Base-by-base conservation (phyloP, 2,888 invertebrate genomes). In the Arge pagana region DNA sequence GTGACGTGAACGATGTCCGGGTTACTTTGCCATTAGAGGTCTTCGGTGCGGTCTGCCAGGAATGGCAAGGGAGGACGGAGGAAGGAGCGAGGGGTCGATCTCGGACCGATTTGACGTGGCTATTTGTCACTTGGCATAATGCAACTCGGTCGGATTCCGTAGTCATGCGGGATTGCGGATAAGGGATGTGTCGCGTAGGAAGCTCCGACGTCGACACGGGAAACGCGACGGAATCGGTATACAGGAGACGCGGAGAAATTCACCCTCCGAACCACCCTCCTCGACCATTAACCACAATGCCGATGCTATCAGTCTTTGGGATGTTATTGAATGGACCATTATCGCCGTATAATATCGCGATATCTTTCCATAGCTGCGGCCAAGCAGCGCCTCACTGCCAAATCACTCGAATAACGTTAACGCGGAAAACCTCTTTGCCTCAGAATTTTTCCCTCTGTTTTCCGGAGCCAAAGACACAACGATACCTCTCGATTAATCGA, bases 281-380 rank as follows among this genome's bases (percentile, higher is more conserved):
- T 62, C 56, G 48, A 54, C 65, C 64, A 65, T 65, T 65, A 65
- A 64, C 61, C 62, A 63, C 64, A 63, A 65, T 60, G 63, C 64
- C 59, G 56, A 49, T 56, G 64, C 64, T 61, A 65, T 65, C 65
- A 65, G 55, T 65, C 65, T 65, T 64, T 36, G 37, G 48, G 61
- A 61, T 65, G 61, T 65, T 64, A 65, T 60, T 64, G 64, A 65
- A 62, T 61, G 61, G 56, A 52, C 61, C 63, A 61, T 64, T 61
- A 65, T 65, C 64, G 54, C 64, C 60, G 64, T 65, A 65, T 65
- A 65, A 65, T 65, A 62, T 63, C 56, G 61, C 65, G 65, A 65
- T 65, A 65, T 63, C 65, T 65, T 61, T 63, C 37, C n/a, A 21
- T 15, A 48, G 37, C 28, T 48, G 18, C 37, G 10, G 41, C 24